phyloP scores from a whole-genome alignment of 2,888 invertebrate species.

The Melanophora roralis region DNA sequence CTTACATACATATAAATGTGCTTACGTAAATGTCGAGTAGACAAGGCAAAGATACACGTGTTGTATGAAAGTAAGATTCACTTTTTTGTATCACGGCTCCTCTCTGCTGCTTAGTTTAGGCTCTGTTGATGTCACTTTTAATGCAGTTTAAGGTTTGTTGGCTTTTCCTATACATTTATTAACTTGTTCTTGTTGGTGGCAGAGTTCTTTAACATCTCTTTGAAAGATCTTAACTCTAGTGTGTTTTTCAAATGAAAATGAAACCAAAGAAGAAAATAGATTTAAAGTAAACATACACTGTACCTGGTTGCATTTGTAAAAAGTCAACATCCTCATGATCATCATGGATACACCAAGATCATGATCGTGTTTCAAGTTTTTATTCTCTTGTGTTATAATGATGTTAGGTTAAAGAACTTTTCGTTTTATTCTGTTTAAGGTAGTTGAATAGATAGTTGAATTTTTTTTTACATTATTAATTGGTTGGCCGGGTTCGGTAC shows the following conservation, averaged over 20 bases:
- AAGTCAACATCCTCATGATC: constrained; percentile 44
- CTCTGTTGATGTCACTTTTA: constrained; percentile 59
- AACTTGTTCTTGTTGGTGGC: constrained; percentile 38
- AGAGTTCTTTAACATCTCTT: constrained; percentile 41
- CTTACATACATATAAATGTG: too few relatives aligned
- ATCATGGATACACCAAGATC: background rate
- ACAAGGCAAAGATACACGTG: constrained; percentile 47
- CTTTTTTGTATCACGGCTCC: constrained; percentile 66
- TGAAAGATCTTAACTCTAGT: constrained; percentile 46
- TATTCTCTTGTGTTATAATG: constrained; percentile 3
- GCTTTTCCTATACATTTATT: constrained; percentile 39
- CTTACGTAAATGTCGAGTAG: background rate
- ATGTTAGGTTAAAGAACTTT: constrained; percentile 54
- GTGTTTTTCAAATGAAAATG: constrained; percentile 67
- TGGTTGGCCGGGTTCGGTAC: constrained; percentile 32
- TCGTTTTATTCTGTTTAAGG: constrained; percentile 21
- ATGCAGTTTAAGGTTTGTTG: constrained; percentile 62
- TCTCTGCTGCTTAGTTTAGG: constrained; percentile 45
- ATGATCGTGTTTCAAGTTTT: constrained; percentile 13
- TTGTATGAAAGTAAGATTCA: constrained; percentile 69
- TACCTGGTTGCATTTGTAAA: constrained; percentile 35
- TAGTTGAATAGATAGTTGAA: constrained; percentile 32
- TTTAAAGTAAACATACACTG: constrained; percentile 54
- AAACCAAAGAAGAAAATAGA: constrained; percentile 62
- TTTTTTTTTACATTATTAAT: constrained; percentile 22